Evolutionary conservation across 2,797 vertebrate genomes (phyloP).

Genomic region (Aphelocoma californica): DNA sequence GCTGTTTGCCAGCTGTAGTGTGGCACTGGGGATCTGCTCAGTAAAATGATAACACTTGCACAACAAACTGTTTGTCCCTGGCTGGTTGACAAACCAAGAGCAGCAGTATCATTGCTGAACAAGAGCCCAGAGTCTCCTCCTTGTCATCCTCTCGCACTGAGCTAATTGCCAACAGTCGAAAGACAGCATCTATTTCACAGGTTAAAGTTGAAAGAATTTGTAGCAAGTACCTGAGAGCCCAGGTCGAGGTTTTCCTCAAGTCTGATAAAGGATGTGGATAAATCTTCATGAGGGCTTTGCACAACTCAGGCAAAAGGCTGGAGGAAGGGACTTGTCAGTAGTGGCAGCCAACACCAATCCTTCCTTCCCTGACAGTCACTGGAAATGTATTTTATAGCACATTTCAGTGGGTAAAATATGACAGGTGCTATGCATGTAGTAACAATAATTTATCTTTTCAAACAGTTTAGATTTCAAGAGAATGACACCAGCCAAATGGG

Average conservation of each 20-base stretch:
- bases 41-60: conserved; percentile 24
- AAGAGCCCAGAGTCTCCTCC: background rate
- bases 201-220: background rate
- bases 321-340: background rate
- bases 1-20: conserved; percentile 46
- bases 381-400: background rate
- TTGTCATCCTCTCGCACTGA: background rate
- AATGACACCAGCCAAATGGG: background rate
- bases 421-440: background rate
- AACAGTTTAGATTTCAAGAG: background rate
- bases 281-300: background rate
- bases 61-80: conserved; percentile 54
- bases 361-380: background rate
- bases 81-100: conserved; percentile 32
- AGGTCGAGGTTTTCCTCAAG: background rate
- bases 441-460: conserved; percentile 27
- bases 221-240: background rate
- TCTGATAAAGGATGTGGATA: background rate
- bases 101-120: background rate
- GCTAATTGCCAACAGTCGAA: background rate
- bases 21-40: conserved; percentile 49
- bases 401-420: background rate
- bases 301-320: background rate
- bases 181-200: background rate
- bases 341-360: background rate